phyloP scores from a whole-genome alignment of 2,797 vertebrate genomes.

The Sebastes variabilis region DNA sequence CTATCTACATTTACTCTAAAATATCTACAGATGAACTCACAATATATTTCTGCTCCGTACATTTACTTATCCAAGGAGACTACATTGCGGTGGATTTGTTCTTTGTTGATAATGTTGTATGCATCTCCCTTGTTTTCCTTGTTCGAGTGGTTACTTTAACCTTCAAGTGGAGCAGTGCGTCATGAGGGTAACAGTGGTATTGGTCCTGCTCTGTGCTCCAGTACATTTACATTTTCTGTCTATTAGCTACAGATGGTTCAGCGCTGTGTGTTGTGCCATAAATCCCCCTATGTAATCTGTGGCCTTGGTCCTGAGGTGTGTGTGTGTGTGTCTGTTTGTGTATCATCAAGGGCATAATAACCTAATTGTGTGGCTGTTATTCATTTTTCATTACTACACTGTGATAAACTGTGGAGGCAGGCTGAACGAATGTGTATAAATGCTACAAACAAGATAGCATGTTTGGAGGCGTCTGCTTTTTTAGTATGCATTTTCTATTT shows the following conservation, averaged over 20 bases:
- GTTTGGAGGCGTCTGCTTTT: conserved; percentile 74
- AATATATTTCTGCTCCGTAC: background rate
- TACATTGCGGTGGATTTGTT: background rate
- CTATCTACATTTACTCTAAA: background rate
- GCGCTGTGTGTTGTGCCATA: background rate
- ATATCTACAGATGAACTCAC: background rate
- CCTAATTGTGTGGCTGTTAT: conserved; percentile 79
- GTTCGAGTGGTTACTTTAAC: background rate
- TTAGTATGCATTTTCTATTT: conserved; percentile 78
- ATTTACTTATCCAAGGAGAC: background rate
- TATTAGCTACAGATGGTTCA: background rate
- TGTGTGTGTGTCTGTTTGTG: conserved; percentile 6
- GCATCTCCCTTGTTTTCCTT: background rate
- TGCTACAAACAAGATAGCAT: conserved; percentile 74
- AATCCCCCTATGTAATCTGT: background rate
- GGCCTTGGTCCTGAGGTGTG: conserved; percentile 6
- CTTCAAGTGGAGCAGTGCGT: background rate
- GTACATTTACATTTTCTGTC: background rate
- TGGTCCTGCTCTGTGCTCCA: background rate
- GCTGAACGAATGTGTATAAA: conserved; percentile 70
- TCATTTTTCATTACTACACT: conserved; percentile 64
- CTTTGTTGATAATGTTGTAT: background rate
- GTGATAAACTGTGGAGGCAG: conserved; percentile 68
- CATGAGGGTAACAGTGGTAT: background rate
- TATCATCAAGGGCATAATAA: conserved; percentile 57